Evolutionary conservation across 2,888 invertebrate species (phyloP).

Genomic region (Calameuta idolon): DNA sequence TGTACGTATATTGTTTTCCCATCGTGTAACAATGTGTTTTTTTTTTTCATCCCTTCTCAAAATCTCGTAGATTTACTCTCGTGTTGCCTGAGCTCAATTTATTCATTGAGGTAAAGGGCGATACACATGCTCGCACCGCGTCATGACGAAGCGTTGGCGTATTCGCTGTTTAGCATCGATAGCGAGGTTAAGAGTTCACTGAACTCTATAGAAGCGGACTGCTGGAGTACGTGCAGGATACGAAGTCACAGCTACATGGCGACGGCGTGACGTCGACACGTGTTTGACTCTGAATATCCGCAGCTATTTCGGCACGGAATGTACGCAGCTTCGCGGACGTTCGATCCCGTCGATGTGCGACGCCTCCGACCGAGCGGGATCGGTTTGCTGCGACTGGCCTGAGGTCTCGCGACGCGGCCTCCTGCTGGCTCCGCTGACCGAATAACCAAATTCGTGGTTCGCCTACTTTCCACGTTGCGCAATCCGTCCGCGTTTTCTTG

Average conservation of each 20-base stretch:
- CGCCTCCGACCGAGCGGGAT: background rate
- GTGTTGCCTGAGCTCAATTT: background rate
- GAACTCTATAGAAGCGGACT: slow-evolving; percentile 11
- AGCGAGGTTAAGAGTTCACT: slow-evolving; percentile 53
- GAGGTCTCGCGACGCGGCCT: background rate
- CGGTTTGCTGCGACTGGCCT: background rate
- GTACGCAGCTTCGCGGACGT: background rate
- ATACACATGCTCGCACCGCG: background rate
- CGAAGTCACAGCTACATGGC: background rate
- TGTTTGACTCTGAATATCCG: background rate
- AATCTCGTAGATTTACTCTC: background rate
- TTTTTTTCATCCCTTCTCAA: background rate
- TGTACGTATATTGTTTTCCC: background rate
- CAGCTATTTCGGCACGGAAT: background rate
- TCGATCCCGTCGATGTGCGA: background rate
- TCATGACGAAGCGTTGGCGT: slow-evolving; percentile 44
- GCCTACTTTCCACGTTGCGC: slow-evolving; percentile 57
- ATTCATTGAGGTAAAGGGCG: background rate
- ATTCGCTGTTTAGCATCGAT: slow-evolving; percentile 59
- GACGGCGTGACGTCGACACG: background rate
- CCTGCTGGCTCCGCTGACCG: slow-evolving; percentile 51
- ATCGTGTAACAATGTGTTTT: no score
- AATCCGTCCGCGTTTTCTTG: slow-evolving; percentile 27
- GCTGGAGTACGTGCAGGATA: background rate
- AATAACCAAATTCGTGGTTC: slow-evolving; percentile 63